These are phyloP conservation scores for Euproctis similis DNA, from an alignment of 2,888 invertebrate species.

Conservation along the genomic window DNA sequence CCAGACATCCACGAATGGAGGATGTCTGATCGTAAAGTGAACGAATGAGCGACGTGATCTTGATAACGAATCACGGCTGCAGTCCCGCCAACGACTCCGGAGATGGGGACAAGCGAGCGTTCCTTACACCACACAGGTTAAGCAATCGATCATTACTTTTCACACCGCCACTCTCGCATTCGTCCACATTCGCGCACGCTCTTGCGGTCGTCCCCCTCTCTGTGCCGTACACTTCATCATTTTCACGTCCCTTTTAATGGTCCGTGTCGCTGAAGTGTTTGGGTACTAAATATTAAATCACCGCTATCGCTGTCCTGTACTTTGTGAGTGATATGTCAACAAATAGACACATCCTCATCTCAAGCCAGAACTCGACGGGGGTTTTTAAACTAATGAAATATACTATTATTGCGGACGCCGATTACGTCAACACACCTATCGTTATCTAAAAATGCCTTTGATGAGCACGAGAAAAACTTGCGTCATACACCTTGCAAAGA, in stretches of 20 bases:
- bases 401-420: constrained; percentile 72
- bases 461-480: constrained; percentile 86
- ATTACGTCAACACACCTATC: constrained; percentile 56
- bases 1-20: constrained; percentile 47
- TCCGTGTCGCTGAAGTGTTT: constrained; percentile 48
- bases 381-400: constrained; percentile 61
- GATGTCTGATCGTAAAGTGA: constrained; percentile 67
- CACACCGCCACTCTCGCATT: constrained; percentile 46
- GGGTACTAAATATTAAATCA: constrained; percentile 57
- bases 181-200: constrained; percentile 64
- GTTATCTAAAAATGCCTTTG: constrained; percentile 69
- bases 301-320: constrained; percentile 63
- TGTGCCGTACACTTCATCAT: constrained; percentile 47
- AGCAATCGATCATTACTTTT: constrained; percentile 38
- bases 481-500: constrained; percentile 91
- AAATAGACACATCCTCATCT: constrained; percentile 35
- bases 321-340: constrained; percentile 34
- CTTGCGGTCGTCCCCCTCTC: constrained; percentile 69
- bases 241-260: constrained; percentile 44
- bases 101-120: constrained; percentile 74
- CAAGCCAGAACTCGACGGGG: constrained; percentile 61
- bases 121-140: constrained; percentile 35
- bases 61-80: constrained; percentile 68
- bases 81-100: constrained; percentile 60
- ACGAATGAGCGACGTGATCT: constrained; percentile 72